Base-by-base conservation (phyloP, 1,140 invertebrate genomes). In the Andricus grossulariae region DNA sequence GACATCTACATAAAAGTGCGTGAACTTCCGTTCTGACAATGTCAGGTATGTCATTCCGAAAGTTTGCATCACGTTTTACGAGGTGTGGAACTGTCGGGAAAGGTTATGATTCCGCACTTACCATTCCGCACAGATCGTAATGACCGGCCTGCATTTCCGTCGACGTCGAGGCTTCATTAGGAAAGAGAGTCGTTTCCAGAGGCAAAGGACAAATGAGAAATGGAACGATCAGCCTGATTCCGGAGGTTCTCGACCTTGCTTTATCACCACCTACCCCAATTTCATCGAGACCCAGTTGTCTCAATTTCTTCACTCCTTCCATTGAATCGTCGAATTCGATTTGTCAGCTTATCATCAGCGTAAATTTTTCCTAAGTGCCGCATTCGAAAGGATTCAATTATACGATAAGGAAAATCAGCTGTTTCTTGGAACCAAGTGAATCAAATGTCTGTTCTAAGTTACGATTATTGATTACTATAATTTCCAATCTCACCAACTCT, bases 81-180 rank as follows among this genome's bases (percentile, higher is more conserved):
- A 45, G 39, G 55, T 57, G 55, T 0, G 19, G 13, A 57, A 57
- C 19, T 57, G 16, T 25, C 12, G 4, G 5, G 39, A 39, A 16
- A 32, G 25, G 6, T 66, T 60, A 60, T 60, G 15, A 21, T 25
- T 32, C 55, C 15, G 39, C 21, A 39, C 15, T 16, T 15, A 39
- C 39, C 39, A 39, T 39, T 39, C 39, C 39, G 8, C 39, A 39
- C 39, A 3, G 25, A 25, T 32, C 57, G 13, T 13, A 57, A 21
- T 57, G 19, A 57, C 19, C 25, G 3, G 25, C 55, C 25, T 21
- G 18, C 8, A 39, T 15, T 6, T 39, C 7, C 19, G 39, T 15
- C 39, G 57, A 66, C 57, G 21, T 15, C 57, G 39, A 66, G 21
- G 57, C 57, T 66, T 66, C 57, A 66, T 66, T 66, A 66, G 39